Base-by-base conservation (phyloP, 2,797 vertebrate genomes). In the Lacerta agilis region DNA sequence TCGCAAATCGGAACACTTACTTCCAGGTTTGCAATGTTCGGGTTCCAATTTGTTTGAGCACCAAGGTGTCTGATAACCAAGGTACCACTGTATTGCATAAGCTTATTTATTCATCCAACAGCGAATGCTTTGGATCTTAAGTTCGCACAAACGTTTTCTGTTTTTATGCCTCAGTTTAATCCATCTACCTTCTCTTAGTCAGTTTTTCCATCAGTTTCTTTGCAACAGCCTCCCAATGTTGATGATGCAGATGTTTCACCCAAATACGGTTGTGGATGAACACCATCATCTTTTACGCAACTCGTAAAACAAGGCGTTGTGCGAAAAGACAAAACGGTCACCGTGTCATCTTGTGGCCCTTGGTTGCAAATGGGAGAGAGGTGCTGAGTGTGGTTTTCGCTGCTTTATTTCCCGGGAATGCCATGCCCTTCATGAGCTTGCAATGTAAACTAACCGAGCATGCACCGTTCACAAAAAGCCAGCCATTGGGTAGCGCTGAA, bases 361-460 rank as follows among this genome's bases (percentile, higher is more conserved):
- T 23, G 61, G 93, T 95, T 92, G 95, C 93, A 95, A 94, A 95
- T 91, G 11, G 91, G 11, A 86, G 27, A 93, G 94, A 92, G 93
- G 95, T 95, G 90, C 92, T 92, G 93, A 92, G 94, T 93, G 91
- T 90, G 91, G 66, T n/a, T 43, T 43, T 43, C 43, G 79, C 20
- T 6, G 87, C 90, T 93, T 96, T 92, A 86, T 93, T 91, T 85
- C 82, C 85, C 82, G 91, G 92, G 88, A 88, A 89, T 73, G 79
- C 80, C 8, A 55, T 92, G 88, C 27, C 81, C 69, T 67, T 94
- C 93, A 93, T 94, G 92, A 95, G 92, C 90, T 94, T 95, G 92
- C 93, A 92, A 87, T 90, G 94, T 95, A 95, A 96, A 96, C 92
- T 90, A 91, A 94, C 94, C 94, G 94, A 94, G 94, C 95, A 86